Evolutionary conservation across 2,888 invertebrate genomes (phyloP).

Genomic region (Apoda limacodes): DNA sequence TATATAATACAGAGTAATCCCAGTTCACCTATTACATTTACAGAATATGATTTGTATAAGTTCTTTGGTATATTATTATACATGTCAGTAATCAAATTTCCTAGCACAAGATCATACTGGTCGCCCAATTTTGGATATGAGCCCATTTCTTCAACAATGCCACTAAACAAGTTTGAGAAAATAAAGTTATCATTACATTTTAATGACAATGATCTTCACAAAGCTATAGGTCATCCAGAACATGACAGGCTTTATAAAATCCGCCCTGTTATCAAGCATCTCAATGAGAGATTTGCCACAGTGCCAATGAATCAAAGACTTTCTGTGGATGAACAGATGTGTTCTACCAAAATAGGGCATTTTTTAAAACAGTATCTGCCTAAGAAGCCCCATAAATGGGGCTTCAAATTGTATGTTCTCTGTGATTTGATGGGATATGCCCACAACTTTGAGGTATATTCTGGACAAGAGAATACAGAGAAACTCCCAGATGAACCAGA

Average conservation of each 20-base stretch:
- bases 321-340: conserved; percentile 25
- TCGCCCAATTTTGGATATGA: conserved; percentile 21
- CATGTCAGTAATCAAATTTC: conserved; percentile 22
- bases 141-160: conserved; percentile 21
- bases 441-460: conserved; percentile 17
- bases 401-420: conserved; percentile 17
- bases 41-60: conserved; percentile 16
- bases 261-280: conserved; percentile 19
- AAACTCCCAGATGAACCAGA: conserved; percentile 5
- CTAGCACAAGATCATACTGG: conserved; percentile 24
- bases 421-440: conserved; percentile 15
- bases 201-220: conserved; percentile 24
- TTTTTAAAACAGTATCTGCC: conserved; percentile 20
- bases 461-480: conserved; percentile 11
- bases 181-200: conserved; percentile 23
- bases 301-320: conserved; percentile 26
- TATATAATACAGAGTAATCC: conserved; percentile 17
- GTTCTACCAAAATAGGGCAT: conserved; percentile 17
- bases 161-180: conserved; percentile 25
- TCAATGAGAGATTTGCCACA: conserved; percentile 19
- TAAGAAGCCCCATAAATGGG: conserved; percentile 20
- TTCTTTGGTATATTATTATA: conserved; percentile 22
- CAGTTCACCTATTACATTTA: conserved; percentile 12
- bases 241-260: conserved; percentile 24
- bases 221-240: conserved; percentile 23